These are phyloP conservation scores for Agapostemon virescens DNA, from an alignment of 2,888 invertebrate genomes.

Conservation along the genomic window DNA sequence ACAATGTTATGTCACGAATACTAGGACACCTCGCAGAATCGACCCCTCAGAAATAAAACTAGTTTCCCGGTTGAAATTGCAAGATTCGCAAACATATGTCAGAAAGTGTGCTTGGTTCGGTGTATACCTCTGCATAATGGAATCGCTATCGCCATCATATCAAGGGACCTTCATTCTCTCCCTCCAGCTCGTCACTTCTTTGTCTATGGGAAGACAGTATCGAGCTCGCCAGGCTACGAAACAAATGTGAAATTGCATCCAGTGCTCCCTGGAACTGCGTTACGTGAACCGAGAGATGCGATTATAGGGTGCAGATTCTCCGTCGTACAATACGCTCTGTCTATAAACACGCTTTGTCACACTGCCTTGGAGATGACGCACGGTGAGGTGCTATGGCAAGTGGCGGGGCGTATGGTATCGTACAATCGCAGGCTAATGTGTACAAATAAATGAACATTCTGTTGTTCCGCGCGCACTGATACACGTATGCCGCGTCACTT, in stretches of 20 bases:
- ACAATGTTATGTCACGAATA: not conserved
- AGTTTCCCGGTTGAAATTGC: not conserved
- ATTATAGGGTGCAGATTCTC: constrained; percentile 7
- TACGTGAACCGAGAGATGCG: constrained; percentile 12
- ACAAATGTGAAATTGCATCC: constrained; percentile 16
- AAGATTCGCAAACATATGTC: not conserved
- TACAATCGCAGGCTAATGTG: constrained; percentile 11
- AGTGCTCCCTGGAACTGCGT: constrained; percentile 1
- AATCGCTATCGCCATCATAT: not conserved
- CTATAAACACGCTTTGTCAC: constrained; percentile 18
- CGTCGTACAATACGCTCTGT: not conserved
- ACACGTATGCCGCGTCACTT: not conserved
- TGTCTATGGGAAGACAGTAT: not conserved
- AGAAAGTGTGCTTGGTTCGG: constrained; percentile 1
- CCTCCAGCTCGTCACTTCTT: constrained; percentile 9
- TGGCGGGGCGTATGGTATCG: not conserved
- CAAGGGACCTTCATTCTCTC: not conserved
- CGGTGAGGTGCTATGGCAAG: not conserved
- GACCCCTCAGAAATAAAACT: not conserved
- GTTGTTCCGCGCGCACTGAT: constrained; percentile 5
- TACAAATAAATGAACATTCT: constrained; percentile 18
- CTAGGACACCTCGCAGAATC: constrained; percentile 2
- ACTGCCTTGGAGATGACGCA: not conserved
- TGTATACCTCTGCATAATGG: constrained; percentile 1
- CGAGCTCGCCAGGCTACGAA: not conserved